phyloP scores from a whole-genome alignment of 2,888 invertebrate species.

The Amphipoea oculea region DNA sequence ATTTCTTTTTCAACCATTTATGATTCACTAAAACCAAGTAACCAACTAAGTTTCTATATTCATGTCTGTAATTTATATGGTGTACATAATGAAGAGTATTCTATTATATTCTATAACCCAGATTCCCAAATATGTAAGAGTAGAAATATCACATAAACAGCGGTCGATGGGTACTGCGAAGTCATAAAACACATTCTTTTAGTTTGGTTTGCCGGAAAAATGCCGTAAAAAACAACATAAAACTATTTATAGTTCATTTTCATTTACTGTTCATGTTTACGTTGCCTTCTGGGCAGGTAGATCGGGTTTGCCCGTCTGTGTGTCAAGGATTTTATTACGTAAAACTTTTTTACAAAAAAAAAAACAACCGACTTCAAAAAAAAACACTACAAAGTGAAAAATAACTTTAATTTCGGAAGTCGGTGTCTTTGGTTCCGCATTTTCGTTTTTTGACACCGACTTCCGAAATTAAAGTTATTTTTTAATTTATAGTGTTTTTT shows the following conservation, averaged over 20 bases:
- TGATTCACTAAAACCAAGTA: slow-evolving; percentile 23
- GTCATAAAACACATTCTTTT: slow-evolving; percentile 49
- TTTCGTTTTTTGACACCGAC: too few species aligned
- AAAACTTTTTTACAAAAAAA: too few species aligned
- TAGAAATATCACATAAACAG: slow-evolving; percentile 30
- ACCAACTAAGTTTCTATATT: too few species aligned
- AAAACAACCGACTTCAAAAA: too few species aligned
- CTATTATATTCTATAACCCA: too few species aligned
- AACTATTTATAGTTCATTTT: slow-evolving; percentile 49
- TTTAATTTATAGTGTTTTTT: too few species aligned
- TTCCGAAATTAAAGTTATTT: too few species aligned
- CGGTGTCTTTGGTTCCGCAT: too few species aligned
- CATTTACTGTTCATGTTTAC: slow-evolving; percentile 43
- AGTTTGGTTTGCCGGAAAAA: slow-evolving; percentile 43
- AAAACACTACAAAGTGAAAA: too few species aligned
- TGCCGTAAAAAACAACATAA: slow-evolving; percentile 41
- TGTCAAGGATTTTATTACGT: slow-evolving; percentile 5
- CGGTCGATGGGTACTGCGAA: slow-evolving; percentile 19
- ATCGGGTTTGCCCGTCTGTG: not conserved
- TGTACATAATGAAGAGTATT: too few species aligned
- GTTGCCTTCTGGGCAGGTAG: slow-evolving; percentile 26
- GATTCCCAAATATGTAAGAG: slow-evolving; percentile 33
- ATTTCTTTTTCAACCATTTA: not conserved
- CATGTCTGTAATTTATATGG: too few species aligned
- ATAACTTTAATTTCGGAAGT: too few species aligned